A percentile compares a stretch with the other conserved stretches of the same genome.
Evolutionary conservation across 2,797 vertebrate genomes (phyloP).

Genomic region (Lerista edwardsae): DNA sequence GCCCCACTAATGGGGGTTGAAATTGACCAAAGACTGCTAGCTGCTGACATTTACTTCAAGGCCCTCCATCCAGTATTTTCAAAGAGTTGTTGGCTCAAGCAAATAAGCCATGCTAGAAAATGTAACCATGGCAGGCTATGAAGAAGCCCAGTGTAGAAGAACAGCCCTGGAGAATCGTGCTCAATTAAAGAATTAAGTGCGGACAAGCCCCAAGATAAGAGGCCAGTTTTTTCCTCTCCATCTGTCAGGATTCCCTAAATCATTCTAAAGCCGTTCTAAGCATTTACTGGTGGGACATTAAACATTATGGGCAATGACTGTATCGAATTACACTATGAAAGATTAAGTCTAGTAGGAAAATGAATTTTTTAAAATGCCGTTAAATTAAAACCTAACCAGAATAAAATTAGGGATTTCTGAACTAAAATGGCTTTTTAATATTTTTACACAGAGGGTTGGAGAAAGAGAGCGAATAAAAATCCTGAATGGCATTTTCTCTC

Average conservation of each 20-base stretch:
- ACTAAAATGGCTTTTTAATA: conserved; percentile 71
- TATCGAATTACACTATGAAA: conserved; percentile 74
- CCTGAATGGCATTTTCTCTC: conserved; percentile 60
- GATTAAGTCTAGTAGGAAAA: conserved; percentile 70
- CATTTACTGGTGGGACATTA: conserved; percentile 73
- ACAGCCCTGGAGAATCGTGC: neutral
- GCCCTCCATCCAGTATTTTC: neutral
- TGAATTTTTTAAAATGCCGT: conserved; percentile 68
- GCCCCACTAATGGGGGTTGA: no score
- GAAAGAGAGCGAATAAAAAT: neutral
- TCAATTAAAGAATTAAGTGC: neutral
- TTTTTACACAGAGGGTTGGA: conserved; percentile 40
- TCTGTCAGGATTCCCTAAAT: conserved; percentile 62
- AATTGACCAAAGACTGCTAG: no score
- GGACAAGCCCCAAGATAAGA: neutral
- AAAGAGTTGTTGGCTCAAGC: neutral
- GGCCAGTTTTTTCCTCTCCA: neutral
- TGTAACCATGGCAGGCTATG: no score
- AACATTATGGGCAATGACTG: conserved; percentile 71
- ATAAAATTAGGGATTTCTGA: conserved; percentile 71
- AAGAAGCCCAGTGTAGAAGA: neutral
- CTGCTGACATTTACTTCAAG: neutral
- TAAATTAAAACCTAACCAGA: conserved; percentile 72
- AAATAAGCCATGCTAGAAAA: neutral
- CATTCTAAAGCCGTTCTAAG: conserved; percentile 58